These are phyloP conservation scores for Phrynocephalus forsythii DNA, from an alignment of 2,797 vertebrate species.

Conservation along the genomic window DNA sequence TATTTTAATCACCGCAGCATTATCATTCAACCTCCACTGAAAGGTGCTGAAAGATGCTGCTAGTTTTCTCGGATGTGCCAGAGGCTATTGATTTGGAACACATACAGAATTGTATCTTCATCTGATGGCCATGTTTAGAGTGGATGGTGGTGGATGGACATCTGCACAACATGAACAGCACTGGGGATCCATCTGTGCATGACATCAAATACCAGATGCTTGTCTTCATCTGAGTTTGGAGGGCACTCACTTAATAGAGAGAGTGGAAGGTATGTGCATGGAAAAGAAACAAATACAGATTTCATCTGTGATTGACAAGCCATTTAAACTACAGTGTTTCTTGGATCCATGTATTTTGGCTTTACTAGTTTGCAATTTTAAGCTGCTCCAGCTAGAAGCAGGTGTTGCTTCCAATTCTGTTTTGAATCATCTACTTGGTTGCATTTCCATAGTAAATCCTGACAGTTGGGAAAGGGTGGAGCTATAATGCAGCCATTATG, in stretches of 20 bases:
- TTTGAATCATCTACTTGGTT: background rate
- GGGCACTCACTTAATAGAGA: slow-evolving; percentile 1
- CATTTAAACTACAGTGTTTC: slow-evolving; percentile 3
- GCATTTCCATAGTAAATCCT: background rate
- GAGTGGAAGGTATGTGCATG: background rate
- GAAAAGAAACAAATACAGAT: slow-evolving; percentile 32
- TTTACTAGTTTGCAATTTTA: background rate
- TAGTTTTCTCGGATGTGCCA: no score
- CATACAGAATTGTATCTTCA: background rate
- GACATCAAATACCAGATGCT: slow-evolving; percentile 56
- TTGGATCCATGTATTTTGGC: slow-evolving; percentile 17
- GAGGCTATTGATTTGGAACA: background rate
- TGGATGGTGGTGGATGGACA: slow-evolving; percentile 57
- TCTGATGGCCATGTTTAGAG: background rate
- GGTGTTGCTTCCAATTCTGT: slow-evolving; percentile 32
- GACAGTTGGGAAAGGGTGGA: slow-evolving; percentile 38
- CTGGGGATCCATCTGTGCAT: slow-evolving; percentile 52
- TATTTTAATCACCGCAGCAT: slow-evolving; percentile 15
- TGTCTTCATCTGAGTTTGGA: slow-evolving; percentile 37
- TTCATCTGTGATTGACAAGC: slow-evolving; percentile 24
- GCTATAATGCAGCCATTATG: background rate
- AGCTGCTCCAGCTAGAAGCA: slow-evolving; percentile 23
- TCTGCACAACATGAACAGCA: slow-evolving; percentile 35
- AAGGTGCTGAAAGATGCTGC: slow-evolving; percentile 28
- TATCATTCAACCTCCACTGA: slow-evolving; percentile 55